Evolutionary conservation across 2,113 vertebrate species (phyloP).

Genomic region (Gopherus flavomarginatus): DNA sequence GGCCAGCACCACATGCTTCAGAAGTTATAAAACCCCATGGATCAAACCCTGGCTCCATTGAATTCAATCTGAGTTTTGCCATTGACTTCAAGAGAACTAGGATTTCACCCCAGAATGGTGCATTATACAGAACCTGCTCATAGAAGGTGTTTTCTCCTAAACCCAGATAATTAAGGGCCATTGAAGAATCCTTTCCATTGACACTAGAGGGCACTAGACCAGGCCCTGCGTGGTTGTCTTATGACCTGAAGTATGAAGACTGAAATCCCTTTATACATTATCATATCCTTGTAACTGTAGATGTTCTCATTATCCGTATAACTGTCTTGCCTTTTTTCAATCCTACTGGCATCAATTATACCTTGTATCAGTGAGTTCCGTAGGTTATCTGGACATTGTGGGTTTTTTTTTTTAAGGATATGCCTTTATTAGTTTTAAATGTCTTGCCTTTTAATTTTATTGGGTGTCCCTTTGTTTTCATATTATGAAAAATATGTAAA

Average conservation of each 20-base stretch:
- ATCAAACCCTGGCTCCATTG: slow-evolving; percentile 36
- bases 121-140: slow-evolving; percentile 44
- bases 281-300: background rate
- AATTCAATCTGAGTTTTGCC: slow-evolving; percentile 35
- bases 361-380: background rate
- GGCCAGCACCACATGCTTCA: slow-evolving; percentile 18
- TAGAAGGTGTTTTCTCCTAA: slow-evolving; percentile 64
- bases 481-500: background rate
- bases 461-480: background rate
- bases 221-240: background rate
- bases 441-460: background rate
- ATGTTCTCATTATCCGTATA: background rate
- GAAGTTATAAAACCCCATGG: slow-evolving; percentile 2
- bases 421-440: background rate
- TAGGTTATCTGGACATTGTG: background rate
- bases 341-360: background rate
- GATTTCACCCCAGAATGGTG: slow-evolving; percentile 25
- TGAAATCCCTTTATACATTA: slow-evolving; percentile 3
- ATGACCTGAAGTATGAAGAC: background rate
- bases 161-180: slow-evolving; percentile 56
- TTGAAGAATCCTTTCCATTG: slow-evolving; percentile 50
- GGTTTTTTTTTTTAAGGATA: background rate
- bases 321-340: background rate
- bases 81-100: slow-evolving; percentile 55
- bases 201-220: slow-evolving; percentile 44